Evolutionary conservation across 1,140 invertebrate species (phyloP), one percentile per base, ranked within the genome.

Genomic region (Cheumatopsyche charites): DNA sequence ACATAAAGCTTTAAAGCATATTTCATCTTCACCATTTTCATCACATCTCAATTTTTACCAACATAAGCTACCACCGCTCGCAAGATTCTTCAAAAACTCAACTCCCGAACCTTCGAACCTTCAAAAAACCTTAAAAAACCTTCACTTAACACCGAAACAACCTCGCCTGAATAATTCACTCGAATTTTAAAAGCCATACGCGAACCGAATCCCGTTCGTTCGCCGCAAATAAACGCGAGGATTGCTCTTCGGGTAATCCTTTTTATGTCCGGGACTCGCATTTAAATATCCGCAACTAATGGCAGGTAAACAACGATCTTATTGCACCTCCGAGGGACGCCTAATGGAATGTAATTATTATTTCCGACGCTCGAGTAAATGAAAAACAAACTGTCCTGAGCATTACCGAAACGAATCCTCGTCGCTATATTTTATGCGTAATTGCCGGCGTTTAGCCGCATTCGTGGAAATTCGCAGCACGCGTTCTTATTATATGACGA

Each of bases 251-350:
- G 17, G n/a, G 63, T 66, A 66, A 66, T 66, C 63, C 63, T 66
- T 47, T 66, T 47, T 47, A 45, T 42, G 43, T 66, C 62, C 36
- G 21, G 63, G 41, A 26, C 63, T 42, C 42, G 42, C 25, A 66
- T 66, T 66, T 66, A 66, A 66, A 66, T 66, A 66, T 62, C 67
- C 41, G 23, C 67, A 62, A 62, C 58, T 70, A 70, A 70, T 70
- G 67, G 52, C 52, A 47, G 67, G 67, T 70, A 70, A 70, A 70
- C 67, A 70, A 45, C 29, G 23, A 58, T 70, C 41, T 62, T 70
- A 70, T 70, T 70, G 67, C 67, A 70, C 67, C 67, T 70, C 67
- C 11, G 67, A 70, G 67, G 55, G 52, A 45, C 41, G 41, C 43
- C 62, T 70, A 58, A 61, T 62, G 67, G 49, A 62, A 70, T 45